Conservation (phyloP, 2,888 invertebrate genomes). For the Hypselothyrea guttata region DNA sequence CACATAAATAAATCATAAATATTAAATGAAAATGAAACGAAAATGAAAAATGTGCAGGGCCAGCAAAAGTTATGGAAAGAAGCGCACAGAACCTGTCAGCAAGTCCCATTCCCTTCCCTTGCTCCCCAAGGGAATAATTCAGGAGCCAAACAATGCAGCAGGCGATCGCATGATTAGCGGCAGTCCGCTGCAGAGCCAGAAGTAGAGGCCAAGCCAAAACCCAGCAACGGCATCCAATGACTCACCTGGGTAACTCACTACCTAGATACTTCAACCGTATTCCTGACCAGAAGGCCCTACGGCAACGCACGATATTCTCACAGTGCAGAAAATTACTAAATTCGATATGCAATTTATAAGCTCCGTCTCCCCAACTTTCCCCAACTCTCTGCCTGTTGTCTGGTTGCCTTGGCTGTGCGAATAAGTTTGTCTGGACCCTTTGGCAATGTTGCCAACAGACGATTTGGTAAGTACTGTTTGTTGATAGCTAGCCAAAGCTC, state of each 20-base stretch:
- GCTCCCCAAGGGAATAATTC: conserved; percentile 41
- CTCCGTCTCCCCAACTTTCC: conserved; percentile 1
- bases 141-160: conserved; percentile 51
- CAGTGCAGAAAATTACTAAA: conserved; percentile 69
- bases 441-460: conserved; percentile 45
- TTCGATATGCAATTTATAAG: conserved; percentile 74
- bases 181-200: conserved; percentile 41
- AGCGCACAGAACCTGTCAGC: conserved; percentile 73
- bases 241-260: conserved; percentile 11
- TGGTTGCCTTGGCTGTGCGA: conserved; percentile 4
- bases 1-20: conserved; percentile 78
- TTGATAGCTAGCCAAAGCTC: conserved; percentile 68
- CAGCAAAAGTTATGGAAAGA: conserved; percentile 50
- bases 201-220: conserved; percentile 9
- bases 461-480: conserved; percentile 65
- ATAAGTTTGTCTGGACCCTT: conserved; percentile 43
- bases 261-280: conserved; percentile 10
- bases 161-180: conserved; percentile 72
- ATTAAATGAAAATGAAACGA: conserved; percentile 74
- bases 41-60: conserved; percentile 66
- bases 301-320: conserved; percentile 64
- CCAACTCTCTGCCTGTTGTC: conserved; percentile 5
- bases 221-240: conserved; percentile 16
- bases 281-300: conserved; percentile 30
- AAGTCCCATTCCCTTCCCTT: conserved; percentile 2